Percentiles rank a stretch among this genome's conserved stretches.
Conservation (phyloP, 2,113 vertebrate species). For the Macquaria australasica region DNA sequence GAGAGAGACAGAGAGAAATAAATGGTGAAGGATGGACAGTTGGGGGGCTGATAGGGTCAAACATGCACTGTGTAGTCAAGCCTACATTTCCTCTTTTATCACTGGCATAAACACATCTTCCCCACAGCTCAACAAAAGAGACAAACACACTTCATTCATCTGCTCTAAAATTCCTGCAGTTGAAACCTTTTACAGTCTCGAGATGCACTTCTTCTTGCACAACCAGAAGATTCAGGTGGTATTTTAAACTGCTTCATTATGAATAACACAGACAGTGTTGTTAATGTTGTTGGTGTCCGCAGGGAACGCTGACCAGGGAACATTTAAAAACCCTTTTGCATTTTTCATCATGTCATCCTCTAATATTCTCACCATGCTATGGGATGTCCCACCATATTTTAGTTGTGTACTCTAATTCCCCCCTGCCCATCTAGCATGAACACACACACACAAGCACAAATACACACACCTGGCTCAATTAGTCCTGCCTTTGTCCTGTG, state of each 20-base stretch:
- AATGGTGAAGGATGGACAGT: slow-evolving; percentile 37
- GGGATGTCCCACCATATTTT: slow-evolving; percentile 61
- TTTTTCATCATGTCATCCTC: slow-evolving; percentile 33
- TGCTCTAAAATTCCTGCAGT: background rate
- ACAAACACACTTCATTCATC: slow-evolving; percentile 17
- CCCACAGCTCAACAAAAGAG: slow-evolving; percentile 5
- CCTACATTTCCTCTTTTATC: slow-evolving; percentile 29
- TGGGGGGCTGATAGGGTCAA: slow-evolving; percentile 26
- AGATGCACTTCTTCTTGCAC: slow-evolving; percentile 3
- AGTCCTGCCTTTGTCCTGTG: slow-evolving; percentile 65
- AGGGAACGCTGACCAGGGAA: slow-evolving; percentile 9
- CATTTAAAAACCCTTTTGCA: slow-evolving; percentile 14
- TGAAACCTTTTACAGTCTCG: background rate
- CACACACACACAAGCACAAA: slow-evolving; percentile 37
- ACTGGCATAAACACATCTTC: slow-evolving; percentile 30
- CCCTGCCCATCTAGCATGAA: slow-evolving; percentile 33
- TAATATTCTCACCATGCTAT: slow-evolving; percentile 33
- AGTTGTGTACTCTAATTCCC: slow-evolving; percentile 44
- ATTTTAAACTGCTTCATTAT: slow-evolving; percentile 27
- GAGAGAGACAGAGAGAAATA: slow-evolving; percentile 37
- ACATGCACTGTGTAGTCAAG: slow-evolving; percentile 28
- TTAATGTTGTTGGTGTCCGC: slow-evolving; percentile 28
- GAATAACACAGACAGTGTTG: slow-evolving; percentile 4
- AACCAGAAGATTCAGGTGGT: background rate
- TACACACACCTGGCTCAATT: slow-evolving; percentile 77